Base-by-base conservation (phyloP, 2,113 vertebrate genomes). In the Agapornis roseicollis region DNA sequence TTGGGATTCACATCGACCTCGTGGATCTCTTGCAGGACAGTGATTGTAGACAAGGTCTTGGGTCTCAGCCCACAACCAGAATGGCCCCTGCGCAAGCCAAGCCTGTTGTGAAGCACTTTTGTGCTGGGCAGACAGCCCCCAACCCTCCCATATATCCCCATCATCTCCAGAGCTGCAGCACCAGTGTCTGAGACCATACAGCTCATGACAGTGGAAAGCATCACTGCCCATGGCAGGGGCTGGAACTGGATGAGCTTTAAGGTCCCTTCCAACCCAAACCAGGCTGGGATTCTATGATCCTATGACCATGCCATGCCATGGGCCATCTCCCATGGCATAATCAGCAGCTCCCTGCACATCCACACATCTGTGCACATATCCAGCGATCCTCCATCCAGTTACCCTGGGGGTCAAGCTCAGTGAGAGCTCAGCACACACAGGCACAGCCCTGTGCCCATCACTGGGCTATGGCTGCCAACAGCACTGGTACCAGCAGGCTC, bases 1-100 rank as follows among this genome's bases (percentile, higher is more conserved):
- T 0, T n/a, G 53, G 29, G 66, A 27, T 37, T 60, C 85, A 46
- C 4, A 0, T 2, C 27, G 44, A 29, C 44, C 25, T 41, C 3
- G 0, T 7, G n/a, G 63, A 25, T 42, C 28, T 47, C 27, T 64
- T 37, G 71, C n/a, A 28, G 37, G n/a, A 68, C 1, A 1, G 3
- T 13, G 53, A n/a, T 2, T 24, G 41, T 66, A 46, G 50, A 20
- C n/a, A 24, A 46, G 55, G 20, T 13, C 69, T 3, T 13, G 46
- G 39, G 9, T n/a, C 61, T 78, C 49, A 58, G 65, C 52, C 22
- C 49, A n/a, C 42, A 71, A 1, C 7, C 14, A 3, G 33, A 47
- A 17, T 4, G 1, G 2, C 2, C 42, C 5, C 33, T 6, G 39
- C 49, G 22, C 3, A 7, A 68, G 12, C 27, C 58, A n/a, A 47